Conservation (phyloP, 2,888 invertebrate genomes). For the Lochmaea capreae region DNA sequence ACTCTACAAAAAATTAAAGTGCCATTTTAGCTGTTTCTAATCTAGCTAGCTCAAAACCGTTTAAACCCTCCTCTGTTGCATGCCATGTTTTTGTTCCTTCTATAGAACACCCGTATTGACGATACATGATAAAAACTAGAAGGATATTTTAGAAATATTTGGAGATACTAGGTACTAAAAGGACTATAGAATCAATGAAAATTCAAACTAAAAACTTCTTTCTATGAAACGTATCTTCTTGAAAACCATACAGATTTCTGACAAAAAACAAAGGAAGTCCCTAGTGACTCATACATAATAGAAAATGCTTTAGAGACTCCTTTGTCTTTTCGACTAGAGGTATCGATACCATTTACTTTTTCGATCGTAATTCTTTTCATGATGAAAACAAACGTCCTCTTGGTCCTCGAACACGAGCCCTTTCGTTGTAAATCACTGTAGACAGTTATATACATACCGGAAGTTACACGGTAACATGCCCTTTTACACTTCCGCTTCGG, state of each 20-base stretch:
- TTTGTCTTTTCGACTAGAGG: constrained; percentile 17
- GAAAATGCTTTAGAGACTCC: background rate
- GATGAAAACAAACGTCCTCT: constrained; percentile 30
- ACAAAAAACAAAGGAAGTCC: background rate
- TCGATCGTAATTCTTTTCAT: constrained; percentile 25
- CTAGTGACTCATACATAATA: constrained; percentile 1
- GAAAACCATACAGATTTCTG: background rate
- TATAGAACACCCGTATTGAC: too few relatives aligned
- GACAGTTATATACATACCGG: constrained; percentile 44
- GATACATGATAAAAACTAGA: too few relatives aligned
- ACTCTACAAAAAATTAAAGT: too few relatives aligned
- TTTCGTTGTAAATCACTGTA: constrained; percentile 48
- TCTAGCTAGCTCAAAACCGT: too few relatives aligned
- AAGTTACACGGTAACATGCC: constrained; percentile 47
- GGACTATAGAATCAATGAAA: too few relatives aligned
- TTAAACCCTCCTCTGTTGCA: too few relatives aligned
- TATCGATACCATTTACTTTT: constrained; percentile 22
- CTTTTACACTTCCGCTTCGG: constrained; percentile 41
- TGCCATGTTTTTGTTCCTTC: too few relatives aligned
- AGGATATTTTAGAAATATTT: too few relatives aligned
- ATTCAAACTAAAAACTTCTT: too few relatives aligned
- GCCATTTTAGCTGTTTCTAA: too few relatives aligned
- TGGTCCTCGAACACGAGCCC: constrained; percentile 35
- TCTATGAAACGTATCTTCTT: too few relatives aligned
- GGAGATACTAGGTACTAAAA: too few relatives aligned